phyloP scores from a whole-genome alignment of 2,797 vertebrate species.

The Urocyon cinereoargenteus region DNA sequence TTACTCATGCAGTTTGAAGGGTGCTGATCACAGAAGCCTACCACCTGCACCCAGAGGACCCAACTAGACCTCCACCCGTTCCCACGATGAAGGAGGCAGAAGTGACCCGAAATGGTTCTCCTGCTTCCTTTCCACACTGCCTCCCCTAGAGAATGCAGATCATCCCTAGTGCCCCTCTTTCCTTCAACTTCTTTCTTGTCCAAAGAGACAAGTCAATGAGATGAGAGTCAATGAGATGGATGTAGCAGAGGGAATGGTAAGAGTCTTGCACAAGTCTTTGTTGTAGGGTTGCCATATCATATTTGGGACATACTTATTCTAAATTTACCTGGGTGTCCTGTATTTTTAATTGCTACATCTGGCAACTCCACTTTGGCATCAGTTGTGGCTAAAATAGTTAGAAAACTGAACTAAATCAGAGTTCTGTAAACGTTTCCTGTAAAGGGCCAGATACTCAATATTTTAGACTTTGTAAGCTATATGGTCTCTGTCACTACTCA shows the following conservation, averaged over 20 bases:
- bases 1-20: background rate
- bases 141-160: background rate
- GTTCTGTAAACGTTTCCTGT: background rate
- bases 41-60: background rate
- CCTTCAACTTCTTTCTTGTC: background rate
- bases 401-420: background rate
- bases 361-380: background rate
- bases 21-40: background rate
- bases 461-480: background rate
- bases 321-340: background rate
- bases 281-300: background rate
- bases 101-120: background rate
- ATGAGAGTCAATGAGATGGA: background rate
- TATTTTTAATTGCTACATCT: conserved; percentile 48
- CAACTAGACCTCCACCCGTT: background rate
- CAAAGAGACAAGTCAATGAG: background rate
- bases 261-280: background rate
- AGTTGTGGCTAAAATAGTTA: background rate
- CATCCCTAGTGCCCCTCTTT: background rate
- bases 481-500: background rate
- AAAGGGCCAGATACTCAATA: background rate
- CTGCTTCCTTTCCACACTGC: background rate
- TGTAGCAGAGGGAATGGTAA: background rate
- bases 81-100: background rate
- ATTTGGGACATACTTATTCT: background rate